Base-by-base conservation (phyloP, 2,888 invertebrate genomes). In the Fissipunctia ypsillon region DNA sequence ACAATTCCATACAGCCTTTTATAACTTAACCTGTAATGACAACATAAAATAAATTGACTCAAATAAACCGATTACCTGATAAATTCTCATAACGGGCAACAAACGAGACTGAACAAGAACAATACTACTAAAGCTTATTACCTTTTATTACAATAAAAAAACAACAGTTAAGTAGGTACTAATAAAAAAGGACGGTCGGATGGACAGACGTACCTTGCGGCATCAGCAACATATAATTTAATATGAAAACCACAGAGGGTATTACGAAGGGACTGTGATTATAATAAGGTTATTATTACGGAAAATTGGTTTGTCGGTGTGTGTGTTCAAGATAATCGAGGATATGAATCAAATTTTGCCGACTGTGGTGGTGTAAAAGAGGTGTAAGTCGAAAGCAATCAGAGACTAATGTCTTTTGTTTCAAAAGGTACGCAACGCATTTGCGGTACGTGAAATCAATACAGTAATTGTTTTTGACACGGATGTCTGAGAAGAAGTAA, bases 251-350 rank as follows among this genome's bases (percentile, higher is more conserved):
- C 85, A 77, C 82, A 56, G 79, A 73, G 69, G 69, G 76, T 70
- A 86, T 88, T 85, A 84, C 69, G 31, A 56, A 72, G 70, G 74
- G 65, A 75, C 88, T 88, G 85, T 86, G 86, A 88, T 88, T 84
- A 88, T 81, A 75, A 78, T 79, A 77, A 83, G 80, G 83, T 82
- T 87, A 81, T 88, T 88, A 87, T 88, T 84, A 84, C 31, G 80
- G 76, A 73, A 87, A 88, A 86, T 86, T 86, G 83, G 76, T 69
- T 59, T 76, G 85, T 85, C 81, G 69, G 76, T 72, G 64, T 82
- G 79, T 78, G 74, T 80, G 76, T 79, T 86, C 78, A 83, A 52
- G 63, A 70, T 84, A 80, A 87, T 79, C 79, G 79, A 45, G 54
- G 75, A 57, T 76, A 78, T 81, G 76, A 86, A 83, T 87, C 80